Percentiles rank a stretch among this genome's conserved stretches.
Conservation (phyloP, 1,140 invertebrate species). For the Lysiphlebus fabarum region DNA sequence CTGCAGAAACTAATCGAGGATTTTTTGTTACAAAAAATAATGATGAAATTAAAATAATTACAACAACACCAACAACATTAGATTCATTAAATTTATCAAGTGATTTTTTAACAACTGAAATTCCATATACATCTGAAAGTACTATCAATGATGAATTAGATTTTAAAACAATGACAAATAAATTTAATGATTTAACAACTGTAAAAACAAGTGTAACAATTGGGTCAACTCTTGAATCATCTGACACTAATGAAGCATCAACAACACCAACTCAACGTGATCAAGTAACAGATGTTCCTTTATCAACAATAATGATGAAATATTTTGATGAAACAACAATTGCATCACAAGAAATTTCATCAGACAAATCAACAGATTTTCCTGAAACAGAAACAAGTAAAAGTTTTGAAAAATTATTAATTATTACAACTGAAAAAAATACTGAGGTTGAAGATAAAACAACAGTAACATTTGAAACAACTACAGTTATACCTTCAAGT, state of each 20-base stretch:
- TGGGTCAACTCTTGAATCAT: slow-evolving; percentile 1
- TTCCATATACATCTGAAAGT: not conserved
- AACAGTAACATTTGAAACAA: not conserved
- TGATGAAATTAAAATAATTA: not conserved
- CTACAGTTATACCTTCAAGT: not conserved
- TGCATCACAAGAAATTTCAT: too few species aligned
- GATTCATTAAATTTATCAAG: not conserved
- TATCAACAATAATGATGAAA: too few species aligned
- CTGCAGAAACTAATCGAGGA: slow-evolving; percentile 23
- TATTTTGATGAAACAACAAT: too few species aligned
- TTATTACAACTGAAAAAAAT: too few species aligned
- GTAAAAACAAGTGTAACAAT: not conserved
- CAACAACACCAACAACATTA: not conserved
- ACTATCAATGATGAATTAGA: not conserved
- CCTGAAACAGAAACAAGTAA: too few species aligned
- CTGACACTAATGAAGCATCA: not conserved
- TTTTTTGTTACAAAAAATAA: slow-evolving; percentile 39
- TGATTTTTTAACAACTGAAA: not conserved
- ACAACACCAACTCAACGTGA: not conserved
- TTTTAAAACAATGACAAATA: too few species aligned
- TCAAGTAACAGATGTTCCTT: too few species aligned
- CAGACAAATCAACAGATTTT: too few species aligned
- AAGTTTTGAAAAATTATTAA: too few species aligned
- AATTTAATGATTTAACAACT: not conserved
- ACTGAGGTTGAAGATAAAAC: too few species aligned